These are phyloP conservation scores for Caligus rogercresseyi DNA, from an alignment of 1,140 invertebrate genomes.

Conservation along the genomic window DNA sequence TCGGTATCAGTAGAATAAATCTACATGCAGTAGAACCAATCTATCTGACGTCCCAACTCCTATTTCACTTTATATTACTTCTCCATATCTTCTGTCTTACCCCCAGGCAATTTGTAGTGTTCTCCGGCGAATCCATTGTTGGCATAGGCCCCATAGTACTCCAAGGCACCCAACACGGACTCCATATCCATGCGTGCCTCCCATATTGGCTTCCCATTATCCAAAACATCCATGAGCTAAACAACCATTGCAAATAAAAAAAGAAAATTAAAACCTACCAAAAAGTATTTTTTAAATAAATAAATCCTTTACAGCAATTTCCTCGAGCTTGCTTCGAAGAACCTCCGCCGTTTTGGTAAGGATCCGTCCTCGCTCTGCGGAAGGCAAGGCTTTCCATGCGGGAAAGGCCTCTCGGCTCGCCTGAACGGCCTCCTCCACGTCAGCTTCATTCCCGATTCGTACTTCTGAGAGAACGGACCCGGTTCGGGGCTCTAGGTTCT, in stretches of 20 bases:
- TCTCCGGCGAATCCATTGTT: neutral
- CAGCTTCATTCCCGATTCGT: slow-evolving; percentile 25
- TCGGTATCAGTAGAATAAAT: too few species aligned
- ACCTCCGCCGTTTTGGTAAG: slow-evolving; percentile 24
- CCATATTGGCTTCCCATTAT: slow-evolving; percentile 36
- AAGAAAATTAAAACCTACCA: neutral
- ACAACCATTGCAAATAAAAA: neutral
- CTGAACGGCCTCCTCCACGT: slow-evolving; percentile 32
- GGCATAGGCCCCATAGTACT: slow-evolving; percentile 31
- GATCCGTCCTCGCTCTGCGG: slow-evolving; percentile 28
- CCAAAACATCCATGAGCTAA: slow-evolving; percentile 29
- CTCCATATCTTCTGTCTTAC: too few species aligned
- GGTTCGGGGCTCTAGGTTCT: slow-evolving; percentile 28
- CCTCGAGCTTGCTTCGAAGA: slow-evolving; percentile 25
- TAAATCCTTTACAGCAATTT: slow-evolving; percentile 27
- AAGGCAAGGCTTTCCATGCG: slow-evolving; percentile 18
- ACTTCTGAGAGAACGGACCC: slow-evolving; percentile 26
- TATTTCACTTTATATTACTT: too few species aligned
- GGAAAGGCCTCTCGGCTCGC: slow-evolving; percentile 27
- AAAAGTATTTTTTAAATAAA: too few species aligned
- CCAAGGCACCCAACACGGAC: slow-evolving; percentile 33
- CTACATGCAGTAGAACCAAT: too few species aligned
- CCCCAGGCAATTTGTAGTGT: neutral
- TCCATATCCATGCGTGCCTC: slow-evolving; percentile 33
- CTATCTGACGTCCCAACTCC: too few species aligned